These are phyloP conservation scores for Scaptomyza caliginosa DNA, from an alignment of 2,888 invertebrate genomes.

Conservation along the genomic window DNA sequence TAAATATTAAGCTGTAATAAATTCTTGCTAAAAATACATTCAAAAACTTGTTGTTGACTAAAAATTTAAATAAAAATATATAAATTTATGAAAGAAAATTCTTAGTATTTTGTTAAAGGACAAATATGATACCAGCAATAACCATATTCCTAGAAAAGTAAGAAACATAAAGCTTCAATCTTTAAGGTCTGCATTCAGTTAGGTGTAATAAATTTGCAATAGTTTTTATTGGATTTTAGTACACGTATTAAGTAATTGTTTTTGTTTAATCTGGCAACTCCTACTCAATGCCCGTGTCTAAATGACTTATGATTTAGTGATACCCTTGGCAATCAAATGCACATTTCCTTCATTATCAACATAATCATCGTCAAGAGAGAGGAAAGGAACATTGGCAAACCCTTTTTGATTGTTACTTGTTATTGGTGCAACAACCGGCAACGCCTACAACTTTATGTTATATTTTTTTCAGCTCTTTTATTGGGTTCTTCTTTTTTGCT, in stretches of 20 bases:
- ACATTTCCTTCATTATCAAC: conserved; percentile 26
- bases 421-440: conserved; percentile 56
- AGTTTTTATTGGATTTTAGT: neutral
- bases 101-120: neutral
- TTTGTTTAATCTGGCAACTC: neutral
- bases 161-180: neutral
- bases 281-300: neutral
- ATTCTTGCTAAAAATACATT: neutral
- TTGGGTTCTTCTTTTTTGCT: conserved; percentile 38
- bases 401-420: conserved; percentile 37
- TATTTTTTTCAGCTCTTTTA: neutral
- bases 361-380: neutral
- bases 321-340: conserved; percentile 10
- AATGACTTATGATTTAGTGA: conserved; percentile 1
- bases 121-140: neutral
- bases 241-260: conserved; percentile 14
- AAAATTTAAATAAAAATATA: no score
- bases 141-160: neutral
- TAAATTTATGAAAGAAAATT: neutral
- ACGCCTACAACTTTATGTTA: conserved; percentile 59
- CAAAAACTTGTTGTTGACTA: no score
- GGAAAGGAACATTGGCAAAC: conserved; percentile 17
- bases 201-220: no score
- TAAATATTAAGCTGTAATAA: neutral
- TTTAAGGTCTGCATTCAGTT: neutral